These are phyloP conservation scores for Halichoerus grypus DNA, from an alignment of 2,113 vertebrate genomes.

Conservation along the genomic window DNA sequence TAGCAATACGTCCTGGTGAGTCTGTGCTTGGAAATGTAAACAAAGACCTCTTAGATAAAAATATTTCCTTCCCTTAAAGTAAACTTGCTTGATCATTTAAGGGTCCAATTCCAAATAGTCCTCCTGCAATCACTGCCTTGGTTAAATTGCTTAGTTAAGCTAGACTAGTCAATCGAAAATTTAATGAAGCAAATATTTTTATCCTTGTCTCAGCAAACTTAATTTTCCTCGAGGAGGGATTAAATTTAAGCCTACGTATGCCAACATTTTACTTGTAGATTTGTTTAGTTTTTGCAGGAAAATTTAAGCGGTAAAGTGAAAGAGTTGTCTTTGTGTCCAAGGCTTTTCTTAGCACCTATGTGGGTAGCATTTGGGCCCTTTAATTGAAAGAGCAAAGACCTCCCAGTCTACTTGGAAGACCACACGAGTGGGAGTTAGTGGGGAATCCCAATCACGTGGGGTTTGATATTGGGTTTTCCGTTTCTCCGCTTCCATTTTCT, in stretches of 20 bases:
- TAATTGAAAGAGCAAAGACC: background rate
- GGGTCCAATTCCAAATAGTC: background rate
- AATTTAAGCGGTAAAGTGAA: background rate
- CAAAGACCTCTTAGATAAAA: background rate
- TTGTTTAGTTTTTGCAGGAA: slow-evolving; percentile 16
- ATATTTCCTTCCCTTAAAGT: background rate
- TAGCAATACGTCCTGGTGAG: background rate
- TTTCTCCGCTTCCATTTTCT: slow-evolving; percentile 3
- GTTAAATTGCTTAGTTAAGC: slow-evolving; percentile 18
- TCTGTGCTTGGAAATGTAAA: slow-evolving; percentile 17
- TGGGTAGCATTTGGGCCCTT: background rate
- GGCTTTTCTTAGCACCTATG: background rate
- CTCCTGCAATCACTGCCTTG: background rate
- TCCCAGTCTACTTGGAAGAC: background rate
- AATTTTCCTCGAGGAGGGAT: slow-evolving; percentile 33
- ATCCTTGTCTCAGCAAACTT: background rate
- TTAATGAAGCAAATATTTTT: slow-evolving; percentile 60
- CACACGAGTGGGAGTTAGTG: background rate
- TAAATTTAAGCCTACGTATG: background rate
- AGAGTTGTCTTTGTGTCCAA: background rate
- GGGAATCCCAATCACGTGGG: background rate
- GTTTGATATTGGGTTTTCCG: background rate
- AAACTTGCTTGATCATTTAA: background rate
- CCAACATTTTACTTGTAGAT: background rate
- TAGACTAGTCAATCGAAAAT: background rate